A percentile compares a stretch with the other conserved stretches of the same genome.
These are phyloP conservation scores for Pseudococcus viburni DNA, from an alignment of 2,888 invertebrate species.

Conservation along the genomic window DNA sequence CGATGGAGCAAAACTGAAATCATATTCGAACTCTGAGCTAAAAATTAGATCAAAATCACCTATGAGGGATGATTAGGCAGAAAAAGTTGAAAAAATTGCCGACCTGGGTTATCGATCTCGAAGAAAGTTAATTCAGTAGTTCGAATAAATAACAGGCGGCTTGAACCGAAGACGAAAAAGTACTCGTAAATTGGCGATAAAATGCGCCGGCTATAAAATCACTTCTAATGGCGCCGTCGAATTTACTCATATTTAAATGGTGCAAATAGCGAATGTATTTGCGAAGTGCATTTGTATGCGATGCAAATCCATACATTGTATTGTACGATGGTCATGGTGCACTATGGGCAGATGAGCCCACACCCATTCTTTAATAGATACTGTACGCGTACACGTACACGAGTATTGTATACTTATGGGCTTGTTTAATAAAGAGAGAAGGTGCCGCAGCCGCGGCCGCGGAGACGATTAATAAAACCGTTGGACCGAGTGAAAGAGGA, in stretches of 20 bases:
- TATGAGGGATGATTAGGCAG: too few relatives aligned
- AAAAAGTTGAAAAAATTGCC: too few relatives aligned
- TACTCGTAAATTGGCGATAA: background rate
- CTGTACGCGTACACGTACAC: background rate
- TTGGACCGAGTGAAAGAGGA: constrained; percentile 58
- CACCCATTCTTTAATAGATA: background rate
- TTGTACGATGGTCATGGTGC: background rate
- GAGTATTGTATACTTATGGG: background rate
- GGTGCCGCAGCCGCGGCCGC: background rate
- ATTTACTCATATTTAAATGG: background rate
- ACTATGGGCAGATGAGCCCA: background rate
- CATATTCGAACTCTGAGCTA: too few relatives aligned
- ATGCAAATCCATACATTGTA: background rate
- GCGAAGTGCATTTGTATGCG: background rate
- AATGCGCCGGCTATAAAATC: background rate
- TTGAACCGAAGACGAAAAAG: background rate
- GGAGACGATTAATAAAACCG: constrained; percentile 2
- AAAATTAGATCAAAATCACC: too few relatives aligned
- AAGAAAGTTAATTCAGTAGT: background rate
- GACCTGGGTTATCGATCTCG: background rate
- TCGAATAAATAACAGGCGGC: background rate
- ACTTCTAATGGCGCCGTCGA: background rate
- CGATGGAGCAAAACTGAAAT: too few relatives aligned
- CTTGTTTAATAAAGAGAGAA: constrained; percentile 19
- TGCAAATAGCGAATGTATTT: background rate